These are phyloP conservation scores for Glomeris maerens DNA, from an alignment of 1,140 invertebrate genomes.

Conservation along the genomic window DNA sequence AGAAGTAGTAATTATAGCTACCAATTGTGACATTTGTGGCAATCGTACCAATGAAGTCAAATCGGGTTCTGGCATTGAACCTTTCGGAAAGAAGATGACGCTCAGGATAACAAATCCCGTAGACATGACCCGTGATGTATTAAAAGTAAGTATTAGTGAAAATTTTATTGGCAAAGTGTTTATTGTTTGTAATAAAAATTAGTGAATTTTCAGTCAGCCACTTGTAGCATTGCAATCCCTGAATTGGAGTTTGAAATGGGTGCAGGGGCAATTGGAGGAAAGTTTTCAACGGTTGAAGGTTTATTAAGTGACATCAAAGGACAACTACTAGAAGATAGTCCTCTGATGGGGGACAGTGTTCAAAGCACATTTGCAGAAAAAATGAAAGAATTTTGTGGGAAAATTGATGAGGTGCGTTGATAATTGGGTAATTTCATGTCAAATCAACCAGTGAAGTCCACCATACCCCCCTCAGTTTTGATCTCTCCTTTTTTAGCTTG, in stretches of 20 bases:
- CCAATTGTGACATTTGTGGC: slow-evolving; percentile 78
- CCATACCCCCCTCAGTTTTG: slow-evolving; percentile 12
- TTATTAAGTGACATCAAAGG: slow-evolving; percentile 43
- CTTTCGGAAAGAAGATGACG: slow-evolving; percentile 60
- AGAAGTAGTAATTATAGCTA: slow-evolving; percentile 95
- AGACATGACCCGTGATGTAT: slow-evolving; percentile 80
- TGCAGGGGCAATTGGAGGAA: slow-evolving; percentile 67
- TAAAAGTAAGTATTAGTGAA: slow-evolving; percentile 51
- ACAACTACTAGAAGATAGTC: slow-evolving; percentile 48
- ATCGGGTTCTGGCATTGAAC: slow-evolving; percentile 77
- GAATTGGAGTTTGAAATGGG: slow-evolving; percentile 81
- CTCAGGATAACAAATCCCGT: slow-evolving; percentile 52
- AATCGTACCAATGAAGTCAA: slow-evolving; percentile 89
- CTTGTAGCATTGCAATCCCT: slow-evolving; percentile 70
- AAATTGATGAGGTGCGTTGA: slow-evolving; percentile 47
- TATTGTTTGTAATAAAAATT: slow-evolving; percentile 13
- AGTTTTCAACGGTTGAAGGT: slow-evolving; percentile 91
- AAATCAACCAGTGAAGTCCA: slow-evolving; percentile 9
- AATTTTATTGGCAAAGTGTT: slow-evolving; percentile 1
- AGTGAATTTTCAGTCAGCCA: slow-evolving; percentile 60
- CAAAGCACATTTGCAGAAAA: slow-evolving; percentile 35
- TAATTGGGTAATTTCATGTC: no score
- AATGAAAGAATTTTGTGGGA: slow-evolving; percentile 47
- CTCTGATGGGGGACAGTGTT: slow-evolving; percentile 58
- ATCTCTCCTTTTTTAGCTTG: not conserved